phyloP scores from a whole-genome alignment of 2,797 vertebrate species.

The Aselliscus stoliczkanus region DNA sequence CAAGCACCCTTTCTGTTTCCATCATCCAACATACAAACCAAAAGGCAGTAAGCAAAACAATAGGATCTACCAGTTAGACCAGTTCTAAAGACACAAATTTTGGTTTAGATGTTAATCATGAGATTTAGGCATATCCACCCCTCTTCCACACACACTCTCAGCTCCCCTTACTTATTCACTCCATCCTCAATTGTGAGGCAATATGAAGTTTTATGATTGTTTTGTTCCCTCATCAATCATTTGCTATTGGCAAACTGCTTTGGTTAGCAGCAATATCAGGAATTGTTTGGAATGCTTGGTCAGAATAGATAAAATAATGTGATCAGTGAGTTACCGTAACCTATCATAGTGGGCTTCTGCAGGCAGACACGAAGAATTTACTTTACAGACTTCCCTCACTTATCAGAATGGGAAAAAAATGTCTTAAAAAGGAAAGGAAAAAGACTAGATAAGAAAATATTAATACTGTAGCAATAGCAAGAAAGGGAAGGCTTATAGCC shows the following conservation, averaged over 20 bases:
- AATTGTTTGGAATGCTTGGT: slow-evolving; percentile 18
- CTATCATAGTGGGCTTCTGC: neutral
- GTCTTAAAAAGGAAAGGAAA: slow-evolving; percentile 25
- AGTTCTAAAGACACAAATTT: neutral
- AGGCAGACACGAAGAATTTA: neutral
- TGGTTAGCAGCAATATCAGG: neutral
- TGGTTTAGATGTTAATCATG: neutral
- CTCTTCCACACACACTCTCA: neutral
- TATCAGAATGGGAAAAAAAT: slow-evolving; percentile 6
- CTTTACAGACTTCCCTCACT: neutral
- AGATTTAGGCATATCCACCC: neutral
- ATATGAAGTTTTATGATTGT: neutral
- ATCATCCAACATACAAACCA: neutral
- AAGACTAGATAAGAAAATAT: slow-evolving; percentile 16
- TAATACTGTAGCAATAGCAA: slow-evolving; percentile 31
- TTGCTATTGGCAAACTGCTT: slow-evolving; percentile 11
- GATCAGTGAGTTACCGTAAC: neutral
- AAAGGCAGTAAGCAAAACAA: slow-evolving; percentile 27
- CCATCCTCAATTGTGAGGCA: neutral
- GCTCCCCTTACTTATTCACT: neutral
- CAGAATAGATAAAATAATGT: slow-evolving; percentile 21
- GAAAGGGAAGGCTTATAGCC: neutral
- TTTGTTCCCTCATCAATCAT: neutral
- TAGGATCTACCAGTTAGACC: neutral
- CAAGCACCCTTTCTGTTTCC: neutral